Base-by-base conservation (phyloP, 2,113 vertebrate genomes). In the Melanerpes formicivorus region DNA sequence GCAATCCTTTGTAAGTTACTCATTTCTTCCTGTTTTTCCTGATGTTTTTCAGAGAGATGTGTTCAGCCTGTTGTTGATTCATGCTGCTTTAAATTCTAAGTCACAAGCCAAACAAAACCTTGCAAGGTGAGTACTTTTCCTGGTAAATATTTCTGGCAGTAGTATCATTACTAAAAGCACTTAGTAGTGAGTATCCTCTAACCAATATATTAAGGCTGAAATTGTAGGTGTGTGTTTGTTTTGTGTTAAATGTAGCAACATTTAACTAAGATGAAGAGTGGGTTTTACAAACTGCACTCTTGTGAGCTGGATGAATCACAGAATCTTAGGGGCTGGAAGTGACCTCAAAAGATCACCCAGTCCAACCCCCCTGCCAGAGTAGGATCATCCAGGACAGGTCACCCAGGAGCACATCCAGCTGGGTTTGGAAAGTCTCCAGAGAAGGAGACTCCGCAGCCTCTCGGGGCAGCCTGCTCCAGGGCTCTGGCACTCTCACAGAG, bases 31-130 rank as follows among this genome's bases (percentile, higher is more conserved):
- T 63, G 5, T 83, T 77, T 62, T 64, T 62, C 21, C 21, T 71
- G n/a, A 37, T 5, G 84, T 44, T 44, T 95, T 96, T 21, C 97
- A 99, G 99, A 99, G 99, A 88, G 99, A 99, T 21, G 5, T 99
- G 96, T 99, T 99, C 97, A 98, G 90, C 96, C 99, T 98, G 90
- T 82, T 99, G 19, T 73, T 99, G 58, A 98, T 99, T 87, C 98
- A 99, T 22, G 98, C 98, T 2, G 98, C 98, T 75, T 92, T 99
- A 70, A 99, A 98, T 78, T 99, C 98, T 1, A 97, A 98, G 40
- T 97, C 98, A 9, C 97, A 97, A 46, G 77, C 83, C 62, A 97
- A 99, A 91, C 97, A 78, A 91, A 98, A 98, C 50, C 96, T 99
- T 87, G 99, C 98, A 65, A 98, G 98, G 99, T 99, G 95, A 95